Evolutionary conservation across 2,797 vertebrate genomes (phyloP).

Genomic region (Lagodon rhomboides): DNA sequence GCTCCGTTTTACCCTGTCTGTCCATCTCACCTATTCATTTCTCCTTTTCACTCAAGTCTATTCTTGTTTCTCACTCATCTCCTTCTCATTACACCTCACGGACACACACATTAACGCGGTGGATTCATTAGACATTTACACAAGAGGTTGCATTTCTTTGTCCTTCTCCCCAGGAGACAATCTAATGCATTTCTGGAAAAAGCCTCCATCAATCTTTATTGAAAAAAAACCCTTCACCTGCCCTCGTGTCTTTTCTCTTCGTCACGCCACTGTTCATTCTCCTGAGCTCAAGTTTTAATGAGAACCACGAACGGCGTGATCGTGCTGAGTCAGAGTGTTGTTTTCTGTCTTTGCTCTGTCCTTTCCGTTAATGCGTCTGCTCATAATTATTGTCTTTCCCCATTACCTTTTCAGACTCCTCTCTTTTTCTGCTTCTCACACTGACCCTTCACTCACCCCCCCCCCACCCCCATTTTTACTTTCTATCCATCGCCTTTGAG

Average conservation of each 20-base stretch:
- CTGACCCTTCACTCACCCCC: slow-evolving; percentile 32
- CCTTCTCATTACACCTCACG: neutral
- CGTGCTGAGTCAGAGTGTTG: slow-evolving; percentile 36
- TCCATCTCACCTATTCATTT: neutral
- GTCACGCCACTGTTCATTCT: slow-evolving; percentile 12
- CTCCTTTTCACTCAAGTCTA: neutral
- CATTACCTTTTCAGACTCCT: slow-evolving; percentile 13
- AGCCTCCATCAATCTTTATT: slow-evolving; percentile 13
- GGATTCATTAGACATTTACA: slow-evolving; percentile 5
- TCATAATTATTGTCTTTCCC: slow-evolving; percentile 30
- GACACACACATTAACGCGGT: no score
- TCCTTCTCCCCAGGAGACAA: slow-evolving; percentile 15
- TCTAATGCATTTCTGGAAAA: slow-evolving; percentile 12
- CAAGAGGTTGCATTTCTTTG: slow-evolving; percentile 4
- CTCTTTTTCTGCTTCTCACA: slow-evolving; percentile 6
- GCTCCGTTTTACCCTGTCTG: neutral
- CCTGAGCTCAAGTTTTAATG: slow-evolving; percentile 50
- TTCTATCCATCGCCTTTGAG: slow-evolving; percentile 36
- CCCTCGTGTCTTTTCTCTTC: neutral
- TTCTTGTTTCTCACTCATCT: neutral
- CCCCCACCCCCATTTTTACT: slow-evolving; percentile 7
- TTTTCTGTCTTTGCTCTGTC: slow-evolving; percentile 33
- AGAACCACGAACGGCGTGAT: slow-evolving; percentile 35
- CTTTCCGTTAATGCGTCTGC: slow-evolving; percentile 48
- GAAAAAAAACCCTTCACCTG: neutral